These are phyloP conservation scores for Bombus fervidus DNA, from an alignment of 1,140 invertebrate genomes.

Conservation along the genomic window DNA sequence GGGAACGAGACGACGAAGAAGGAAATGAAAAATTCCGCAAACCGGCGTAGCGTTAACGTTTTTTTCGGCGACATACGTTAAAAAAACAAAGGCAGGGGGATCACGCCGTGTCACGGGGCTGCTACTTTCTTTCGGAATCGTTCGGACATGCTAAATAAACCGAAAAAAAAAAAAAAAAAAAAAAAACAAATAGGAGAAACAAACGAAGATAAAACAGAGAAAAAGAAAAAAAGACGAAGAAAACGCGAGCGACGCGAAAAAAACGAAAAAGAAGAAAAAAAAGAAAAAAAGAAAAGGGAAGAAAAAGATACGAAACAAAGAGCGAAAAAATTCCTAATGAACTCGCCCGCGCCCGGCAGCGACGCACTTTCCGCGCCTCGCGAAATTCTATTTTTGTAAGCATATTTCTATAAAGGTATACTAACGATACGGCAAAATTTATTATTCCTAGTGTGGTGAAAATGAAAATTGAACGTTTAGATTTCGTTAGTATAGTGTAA, in stretches of 20 bases:
- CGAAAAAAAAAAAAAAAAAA: too few relatives aligned
- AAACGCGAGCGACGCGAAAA: not conserved
- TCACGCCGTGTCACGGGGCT: constrained; percentile 38
- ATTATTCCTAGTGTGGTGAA: constrained; percentile 83
- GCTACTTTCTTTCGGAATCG: constrained; percentile 61
- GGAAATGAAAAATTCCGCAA: constrained; percentile 39
- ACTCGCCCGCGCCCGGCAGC: constrained; percentile 77
- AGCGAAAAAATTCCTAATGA: constrained; percentile 71
- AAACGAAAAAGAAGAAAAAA: constrained; percentile 20
- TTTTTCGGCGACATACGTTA: constrained; percentile 2
- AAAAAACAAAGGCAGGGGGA: too few relatives aligned
- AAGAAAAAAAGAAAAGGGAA: constrained; percentile 33
- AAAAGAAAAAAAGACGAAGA: constrained; percentile 46
- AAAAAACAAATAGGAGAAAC: constrained; percentile 53
- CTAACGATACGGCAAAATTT: constrained; percentile 83
- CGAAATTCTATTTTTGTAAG: constrained; percentile 84
- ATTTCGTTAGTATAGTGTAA: constrained; percentile 84
- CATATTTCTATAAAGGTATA: constrained; percentile 84
- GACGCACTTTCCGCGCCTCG: constrained; percentile 79
- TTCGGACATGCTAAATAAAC: constrained; percentile 40
- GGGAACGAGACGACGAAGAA: constrained; percentile 20
- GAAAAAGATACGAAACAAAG: constrained; percentile 49
- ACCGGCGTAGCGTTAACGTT: constrained; percentile 16
- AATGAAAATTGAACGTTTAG: constrained; percentile 83
- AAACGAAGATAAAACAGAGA: constrained; percentile 51